Conservation (phyloP, 2,888 invertebrate genomes). For the Auanema freiburgensis region DNA sequence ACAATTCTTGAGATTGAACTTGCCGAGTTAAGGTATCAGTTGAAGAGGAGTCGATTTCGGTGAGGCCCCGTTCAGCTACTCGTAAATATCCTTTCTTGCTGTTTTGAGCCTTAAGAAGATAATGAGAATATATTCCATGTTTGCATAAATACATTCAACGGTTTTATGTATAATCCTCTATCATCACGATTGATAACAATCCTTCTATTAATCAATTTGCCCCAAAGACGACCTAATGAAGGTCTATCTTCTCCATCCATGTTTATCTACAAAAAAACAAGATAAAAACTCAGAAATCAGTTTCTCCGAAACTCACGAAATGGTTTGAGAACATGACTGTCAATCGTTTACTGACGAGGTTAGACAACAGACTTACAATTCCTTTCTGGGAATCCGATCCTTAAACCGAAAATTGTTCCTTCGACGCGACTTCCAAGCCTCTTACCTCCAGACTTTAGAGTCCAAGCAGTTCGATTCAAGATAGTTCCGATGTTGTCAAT, state of each 20-base stretch:
- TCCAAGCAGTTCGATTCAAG: conserved; percentile 3
- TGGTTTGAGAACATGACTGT: conserved; percentile 34
- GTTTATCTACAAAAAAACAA: not conserved
- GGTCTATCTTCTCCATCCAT: not conserved
- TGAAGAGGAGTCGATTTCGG: not conserved
- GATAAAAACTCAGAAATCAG: not conserved
- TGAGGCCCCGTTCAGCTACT: not conserved
- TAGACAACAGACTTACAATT: conserved; percentile 11
- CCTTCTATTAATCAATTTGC: not conserved
- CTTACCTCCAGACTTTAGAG: not conserved
- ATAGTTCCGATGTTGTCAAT: conserved; percentile 20
- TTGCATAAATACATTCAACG: not conserved
- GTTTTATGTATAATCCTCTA: not conserved
- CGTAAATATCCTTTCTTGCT: too few relatives aligned
- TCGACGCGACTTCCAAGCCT: not conserved
- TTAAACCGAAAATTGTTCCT: not conserved
- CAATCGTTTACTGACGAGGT: conserved; percentile 13
- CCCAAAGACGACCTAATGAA: conserved; percentile 1
- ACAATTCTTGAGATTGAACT: too few relatives aligned
- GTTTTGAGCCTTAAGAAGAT: too few relatives aligned
- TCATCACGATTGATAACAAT: not conserved
- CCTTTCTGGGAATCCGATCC: conserved; percentile 3
- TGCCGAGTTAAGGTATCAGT: not conserved
- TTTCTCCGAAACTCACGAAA: conserved; percentile 20
- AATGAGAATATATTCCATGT: too few relatives aligned